Conservation (phyloP, 1,140 invertebrate genomes). For the Trichoplusia ni region DNA sequence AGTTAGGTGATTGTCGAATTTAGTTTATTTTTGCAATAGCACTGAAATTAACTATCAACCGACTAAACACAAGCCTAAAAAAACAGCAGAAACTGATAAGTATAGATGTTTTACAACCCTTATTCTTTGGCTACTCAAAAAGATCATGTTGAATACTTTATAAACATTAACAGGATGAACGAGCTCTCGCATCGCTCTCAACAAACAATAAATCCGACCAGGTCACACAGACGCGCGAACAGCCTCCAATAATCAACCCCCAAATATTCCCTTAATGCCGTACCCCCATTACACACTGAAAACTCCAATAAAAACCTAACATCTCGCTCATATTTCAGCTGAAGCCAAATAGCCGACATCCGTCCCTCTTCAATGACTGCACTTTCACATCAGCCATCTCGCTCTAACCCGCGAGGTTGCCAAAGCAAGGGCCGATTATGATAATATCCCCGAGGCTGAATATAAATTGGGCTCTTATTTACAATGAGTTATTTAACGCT, state of each 20-base stretch:
- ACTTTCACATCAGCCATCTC: conserved; percentile 6
- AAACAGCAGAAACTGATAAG: too few relatives aligned
- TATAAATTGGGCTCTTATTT: conserved; percentile 74
- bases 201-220: not conserved
- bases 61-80: too few relatives aligned
- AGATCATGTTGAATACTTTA: too few relatives aligned
- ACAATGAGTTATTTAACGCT: conserved; percentile 70
- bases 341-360: conserved; percentile 31
- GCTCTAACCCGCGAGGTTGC: conserved; percentile 33
- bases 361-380: conserved; percentile 38
- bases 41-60: too few relatives aligned
- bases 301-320: conserved; percentile 67
- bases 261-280: not conserved
- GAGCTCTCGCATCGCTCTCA: too few relatives aligned
- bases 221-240: not conserved
- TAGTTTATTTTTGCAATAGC: too few relatives aligned
- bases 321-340: conserved; percentile 56
- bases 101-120: too few relatives aligned
- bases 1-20: too few relatives aligned
- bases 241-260: not conserved
- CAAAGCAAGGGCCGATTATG: conserved; percentile 55
- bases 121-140: too few relatives aligned
- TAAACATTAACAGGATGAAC: too few relatives aligned
- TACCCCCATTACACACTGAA: conserved; percentile 35
- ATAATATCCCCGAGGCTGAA: conserved; percentile 63